A percentile compares a stretch with the other conserved stretches of the same genome.
Conservation (phyloP, 92 coral and sea anemone genomes). For the Zoanthus sansibaricus region DNA sequence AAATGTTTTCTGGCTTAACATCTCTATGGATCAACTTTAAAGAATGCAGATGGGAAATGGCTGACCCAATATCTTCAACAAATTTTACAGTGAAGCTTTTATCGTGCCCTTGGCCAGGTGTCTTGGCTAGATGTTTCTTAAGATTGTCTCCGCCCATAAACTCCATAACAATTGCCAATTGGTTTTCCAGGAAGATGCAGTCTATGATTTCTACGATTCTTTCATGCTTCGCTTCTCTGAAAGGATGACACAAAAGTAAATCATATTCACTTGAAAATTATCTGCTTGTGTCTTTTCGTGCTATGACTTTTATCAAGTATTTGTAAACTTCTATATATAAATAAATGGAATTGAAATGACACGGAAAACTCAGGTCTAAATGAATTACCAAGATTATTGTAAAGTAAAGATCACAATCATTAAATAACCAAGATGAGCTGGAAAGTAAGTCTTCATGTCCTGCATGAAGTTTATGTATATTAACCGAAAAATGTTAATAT, state of each 20-base stretch:
- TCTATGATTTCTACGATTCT: slow-evolving; percentile 66
- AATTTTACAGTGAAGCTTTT: slow-evolving; percentile 57
- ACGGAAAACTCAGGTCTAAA: too few species aligned
- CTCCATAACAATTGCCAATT: slow-evolving; percentile 72
- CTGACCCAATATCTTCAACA: slow-evolving; percentile 74
- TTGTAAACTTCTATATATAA: too few species aligned
- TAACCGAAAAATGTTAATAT: too few species aligned
- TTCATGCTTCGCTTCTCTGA: slow-evolving; percentile 71
- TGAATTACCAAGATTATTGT: too few species aligned
- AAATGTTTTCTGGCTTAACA: slow-evolving; percentile 73
- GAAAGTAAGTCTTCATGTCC: too few species aligned
- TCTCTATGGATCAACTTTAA: slow-evolving; percentile 66
- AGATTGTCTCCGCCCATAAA: slow-evolving; percentile 73
- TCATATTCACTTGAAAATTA: not conserved
- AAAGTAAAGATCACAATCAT: too few species aligned
- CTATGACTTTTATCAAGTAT: not conserved
- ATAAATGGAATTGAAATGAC: too few species aligned
- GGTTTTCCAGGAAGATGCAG: slow-evolving; percentile 64
- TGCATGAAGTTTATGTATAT: too few species aligned
- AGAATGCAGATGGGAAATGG: slow-evolving; percentile 66
- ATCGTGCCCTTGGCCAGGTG: slow-evolving; percentile 36
- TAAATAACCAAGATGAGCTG: too few species aligned
- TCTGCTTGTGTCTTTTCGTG: not conserved
- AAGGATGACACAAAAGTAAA: not conserved
- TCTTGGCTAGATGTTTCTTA: slow-evolving; percentile 36